Base-by-base conservation (phyloP, 2,797 vertebrate species). In the Tachyglossus aculeatus region DNA sequence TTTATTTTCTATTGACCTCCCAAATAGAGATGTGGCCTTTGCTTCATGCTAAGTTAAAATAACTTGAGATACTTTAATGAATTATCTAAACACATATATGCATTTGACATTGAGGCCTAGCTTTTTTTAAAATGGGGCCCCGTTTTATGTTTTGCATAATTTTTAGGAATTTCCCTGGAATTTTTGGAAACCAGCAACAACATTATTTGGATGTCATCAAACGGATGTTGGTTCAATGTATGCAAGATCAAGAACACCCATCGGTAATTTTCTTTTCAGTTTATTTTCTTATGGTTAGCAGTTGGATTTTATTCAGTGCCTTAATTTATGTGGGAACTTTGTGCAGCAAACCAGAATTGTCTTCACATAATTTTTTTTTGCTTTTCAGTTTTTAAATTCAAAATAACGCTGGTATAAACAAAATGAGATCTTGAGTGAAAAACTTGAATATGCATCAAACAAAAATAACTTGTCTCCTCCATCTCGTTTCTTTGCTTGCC, bases 131-230 rank as follows among this genome's bases (percentile, higher is more conserved):
- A 18, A 27, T 52, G 32, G 6, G 37, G 31, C 37, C 5, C 31
- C 38, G 32, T 33, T 65, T 60, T 60, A 57, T 48, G 6, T n/a
- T 66, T 72, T 75, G 77, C 60, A 51, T 67, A 45, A 5, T 67
- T 67, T 67, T 78, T 81, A 99, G 98, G 98, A 99, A 99, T 90
- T 99, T 99, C 66, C 98, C 98, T 15, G 98, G 97, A 45, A 98
- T 99, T 84, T 99, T 99, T 84, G 98, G 98, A 62, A 99, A 99
- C 91, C 98, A 99, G 80, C 98, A 99, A 87, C 98, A 99, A 72
- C 98, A 99, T 86, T 99, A 99, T 74, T 90, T 99, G 92, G 98
- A 99, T 1, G 98, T 99, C 39, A 98, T 99, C 90, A 99, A 99
- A 81, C 95, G 97, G 59, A 99, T 99, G 98, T 91, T 99, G 72